Evolutionary conservation across 2,888 invertebrate genomes (phyloP), one percentile per base, ranked within the genome.

Genomic region (Lumbricus terrestris): DNA sequence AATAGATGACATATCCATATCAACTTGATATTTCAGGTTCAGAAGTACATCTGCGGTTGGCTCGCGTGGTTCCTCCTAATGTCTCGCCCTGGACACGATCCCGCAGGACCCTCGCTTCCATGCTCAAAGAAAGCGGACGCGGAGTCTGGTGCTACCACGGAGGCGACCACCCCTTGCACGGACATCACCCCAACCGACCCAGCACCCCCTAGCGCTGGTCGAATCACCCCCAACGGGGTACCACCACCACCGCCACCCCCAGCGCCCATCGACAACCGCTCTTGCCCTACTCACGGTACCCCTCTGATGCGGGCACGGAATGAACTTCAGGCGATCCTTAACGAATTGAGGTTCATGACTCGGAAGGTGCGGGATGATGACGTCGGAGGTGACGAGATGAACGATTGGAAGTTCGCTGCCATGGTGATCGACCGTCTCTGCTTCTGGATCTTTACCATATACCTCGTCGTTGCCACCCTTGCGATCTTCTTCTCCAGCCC

Each of bases 341-440:
- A 92, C 91, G 93, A 93, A 89, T 89, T 93, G 82, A 91, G 92
- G 33, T 93, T 91, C 91, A 92, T 93, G 88, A 93, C 93, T 20
- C 92, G 91, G 20, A 92, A 93, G 82, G 90, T 92, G 18, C 92
- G 92, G n/a, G 91, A 91, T 4, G 89, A 82, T 29, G 90, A 90
- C 37, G 83, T 38, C 0, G 82, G 89, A 18, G 34, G 89, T 0
- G 90, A 89, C n/a, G 91, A 89, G 40, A 90, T 88, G 38, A 91
- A 90, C 42, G 90, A 91, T 42, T 91, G 91, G 91, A 91, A 91
- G 82, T 91, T 90, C 88, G 91, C 91, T 37, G 91, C 91, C 0
- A 92, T 92, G 91, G 92, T 92, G 33, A 92, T 92, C 54, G 92
- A 92, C 82, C 82, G 92, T 82, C 89, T 92, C 40, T 92, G 91